phyloP scores from a whole-genome alignment of 2,888 invertebrate species.

The Chorisops tibialis region DNA sequence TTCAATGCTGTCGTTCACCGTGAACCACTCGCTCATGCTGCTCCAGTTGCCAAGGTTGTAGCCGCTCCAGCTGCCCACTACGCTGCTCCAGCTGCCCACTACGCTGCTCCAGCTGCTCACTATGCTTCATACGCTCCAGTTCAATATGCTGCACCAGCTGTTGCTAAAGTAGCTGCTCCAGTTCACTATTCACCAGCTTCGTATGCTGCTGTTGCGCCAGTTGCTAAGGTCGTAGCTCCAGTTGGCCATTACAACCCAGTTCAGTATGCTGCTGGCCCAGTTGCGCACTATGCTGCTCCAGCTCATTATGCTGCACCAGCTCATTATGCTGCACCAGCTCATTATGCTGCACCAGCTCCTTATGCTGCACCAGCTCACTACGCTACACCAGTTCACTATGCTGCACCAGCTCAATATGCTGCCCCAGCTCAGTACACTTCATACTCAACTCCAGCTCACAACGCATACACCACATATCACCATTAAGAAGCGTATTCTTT shows the following conservation, averaged over 20 bases:
- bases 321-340: constrained; percentile 41
- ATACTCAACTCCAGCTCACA: background rate
- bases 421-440: constrained; percentile 12
- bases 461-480: too few relatives aligned
- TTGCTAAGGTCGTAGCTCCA: background rate
- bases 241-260: background rate
- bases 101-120: constrained; percentile 35
- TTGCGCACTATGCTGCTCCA: constrained; percentile 50
- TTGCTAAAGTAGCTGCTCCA: constrained; percentile 55
- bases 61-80: constrained; percentile 10
- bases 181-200: constrained; percentile 25
- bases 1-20: constrained; percentile 58
- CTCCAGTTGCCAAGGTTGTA: constrained; percentile 30
- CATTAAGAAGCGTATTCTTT: too few relatives aligned
- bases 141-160: constrained; percentile 57
- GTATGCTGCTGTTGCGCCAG: constrained; percentile 34
- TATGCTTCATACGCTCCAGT: constrained; percentile 55
- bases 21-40: constrained; percentile 45
- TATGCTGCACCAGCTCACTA: constrained; percentile 33
- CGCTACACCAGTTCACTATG: constrained; percentile 39
- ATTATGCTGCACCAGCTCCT: constrained; percentile 36
- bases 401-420: constrained; percentile 23
- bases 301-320: constrained; percentile 45
- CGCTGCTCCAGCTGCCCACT: background rate
- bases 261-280: too few relatives aligned